Percentiles rank a stretch among this genome's conserved stretches.
Evolutionary conservation across 2,888 invertebrate genomes (phyloP).

Genomic region (Epinotia brunnichana): DNA sequence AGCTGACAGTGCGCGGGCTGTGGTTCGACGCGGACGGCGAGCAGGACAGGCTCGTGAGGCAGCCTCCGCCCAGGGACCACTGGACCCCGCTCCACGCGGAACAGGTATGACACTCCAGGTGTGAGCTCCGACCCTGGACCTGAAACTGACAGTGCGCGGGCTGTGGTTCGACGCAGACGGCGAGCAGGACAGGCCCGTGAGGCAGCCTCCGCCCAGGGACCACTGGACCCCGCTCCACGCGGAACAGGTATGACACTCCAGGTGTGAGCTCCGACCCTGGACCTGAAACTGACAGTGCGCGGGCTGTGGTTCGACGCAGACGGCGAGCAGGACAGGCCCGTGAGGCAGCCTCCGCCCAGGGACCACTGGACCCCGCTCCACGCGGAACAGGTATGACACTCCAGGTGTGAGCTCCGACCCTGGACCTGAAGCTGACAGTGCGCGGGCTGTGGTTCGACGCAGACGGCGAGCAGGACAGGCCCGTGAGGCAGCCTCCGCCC

Average conservation of each 20-base stretch:
- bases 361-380: constrained; percentile 85
- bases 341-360: constrained; percentile 66
- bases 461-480: constrained; percentile 70
- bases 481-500: constrained; percentile 63
- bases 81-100: constrained; percentile 87
- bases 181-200: constrained; percentile 69
- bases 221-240: constrained; percentile 86
- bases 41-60: constrained; percentile 66
- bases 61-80: constrained; percentile 64
- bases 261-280: constrained; percentile 85
- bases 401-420: constrained; percentile 85
- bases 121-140: constrained; percentile 85
- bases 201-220: constrained; percentile 65
- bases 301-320: constrained; percentile 81
- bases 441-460: constrained; percentile 82
- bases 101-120: constrained; percentile 84
- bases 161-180: constrained; percentile 74
- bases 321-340: constrained; percentile 65
- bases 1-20: constrained; percentile 83
- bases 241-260: constrained; percentile 86
- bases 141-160: constrained; percentile 84
- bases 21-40: constrained; percentile 75
- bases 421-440: constrained; percentile 82
- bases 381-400: constrained; percentile 86
- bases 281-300: constrained; percentile 82